phyloP scores from a whole-genome alignment of 2,888 invertebrate species.

The Pelosia muscerda region DNA sequence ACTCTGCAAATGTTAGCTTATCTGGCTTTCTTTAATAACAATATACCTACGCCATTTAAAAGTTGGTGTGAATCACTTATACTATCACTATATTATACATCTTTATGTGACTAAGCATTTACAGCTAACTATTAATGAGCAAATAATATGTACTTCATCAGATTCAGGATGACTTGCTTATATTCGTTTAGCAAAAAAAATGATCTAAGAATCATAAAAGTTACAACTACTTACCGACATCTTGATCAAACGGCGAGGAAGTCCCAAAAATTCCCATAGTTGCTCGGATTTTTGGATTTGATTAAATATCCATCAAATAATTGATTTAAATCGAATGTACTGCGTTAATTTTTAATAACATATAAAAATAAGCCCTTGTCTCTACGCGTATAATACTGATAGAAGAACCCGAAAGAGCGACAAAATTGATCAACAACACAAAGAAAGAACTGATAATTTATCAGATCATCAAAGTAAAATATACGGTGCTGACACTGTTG shows the following conservation, averaged over 20 bases:
- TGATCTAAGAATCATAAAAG: neutral
- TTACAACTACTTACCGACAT: conserved; percentile 46
- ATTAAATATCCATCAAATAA: conserved; percentile 15
- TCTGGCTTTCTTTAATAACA: neutral
- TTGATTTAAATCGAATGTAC: neutral
- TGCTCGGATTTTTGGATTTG: no score
- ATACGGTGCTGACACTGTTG: no score
- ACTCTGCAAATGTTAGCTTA: neutral
- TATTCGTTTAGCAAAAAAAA: neutral
- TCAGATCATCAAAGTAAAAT: neutral
- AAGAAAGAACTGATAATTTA: conserved; percentile 18
- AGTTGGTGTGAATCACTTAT: neutral
- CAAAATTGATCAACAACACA: neutral
- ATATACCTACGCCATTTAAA: neutral
- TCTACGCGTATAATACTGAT: neutral
- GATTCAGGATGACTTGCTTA: neutral
- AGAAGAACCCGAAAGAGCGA: neutral
- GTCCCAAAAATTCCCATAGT: conserved; percentile 48
- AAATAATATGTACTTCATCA: no score
- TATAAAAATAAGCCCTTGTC: no score
- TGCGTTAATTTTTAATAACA: neutral
- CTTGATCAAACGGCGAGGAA: conserved; percentile 48
- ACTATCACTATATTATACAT: neutral
- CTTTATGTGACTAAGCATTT: neutral
- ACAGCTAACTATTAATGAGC: neutral